phyloP scores from a whole-genome alignment of 1,140 invertebrate species.

The Metopolophium dirhodum region DNA sequence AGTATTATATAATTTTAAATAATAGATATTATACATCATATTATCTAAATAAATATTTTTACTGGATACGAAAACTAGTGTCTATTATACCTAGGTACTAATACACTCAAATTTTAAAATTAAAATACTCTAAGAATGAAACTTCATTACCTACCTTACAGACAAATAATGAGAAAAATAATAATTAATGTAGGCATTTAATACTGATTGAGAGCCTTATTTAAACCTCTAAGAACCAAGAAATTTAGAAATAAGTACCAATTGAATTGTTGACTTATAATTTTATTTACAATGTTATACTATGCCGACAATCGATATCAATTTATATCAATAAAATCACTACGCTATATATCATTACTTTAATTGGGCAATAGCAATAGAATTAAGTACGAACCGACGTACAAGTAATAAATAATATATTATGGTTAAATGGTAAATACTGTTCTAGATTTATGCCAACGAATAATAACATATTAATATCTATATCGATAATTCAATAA shows the following conservation, averaged over 20 bases:
- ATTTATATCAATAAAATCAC: not conserved
- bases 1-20: not conserved
- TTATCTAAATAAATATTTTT: no score
- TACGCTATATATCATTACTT: not conserved
- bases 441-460: not conserved
- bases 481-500: no score
- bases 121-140: no score
- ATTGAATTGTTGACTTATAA: not conserved
- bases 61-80: not conserved
- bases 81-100: no score
- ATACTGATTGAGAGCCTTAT: no score
- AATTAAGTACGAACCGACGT: not conserved
- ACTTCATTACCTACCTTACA: not conserved
- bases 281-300: not conserved
- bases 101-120: not conserved
- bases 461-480: no score
- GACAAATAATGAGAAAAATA: not conserved
- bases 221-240: no score
- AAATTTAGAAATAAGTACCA: no score
- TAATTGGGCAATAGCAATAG: not conserved
- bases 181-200: not conserved
- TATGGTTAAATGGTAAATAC: not conserved
- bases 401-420: not conserved
- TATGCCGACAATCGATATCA: not conserved
- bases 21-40: no score